A percentile compares a stretch with the other conserved stretches of the same genome.
Conservation (phyloP, 2,797 vertebrate genomes). For the Gymnothorax javanicus region DNA sequence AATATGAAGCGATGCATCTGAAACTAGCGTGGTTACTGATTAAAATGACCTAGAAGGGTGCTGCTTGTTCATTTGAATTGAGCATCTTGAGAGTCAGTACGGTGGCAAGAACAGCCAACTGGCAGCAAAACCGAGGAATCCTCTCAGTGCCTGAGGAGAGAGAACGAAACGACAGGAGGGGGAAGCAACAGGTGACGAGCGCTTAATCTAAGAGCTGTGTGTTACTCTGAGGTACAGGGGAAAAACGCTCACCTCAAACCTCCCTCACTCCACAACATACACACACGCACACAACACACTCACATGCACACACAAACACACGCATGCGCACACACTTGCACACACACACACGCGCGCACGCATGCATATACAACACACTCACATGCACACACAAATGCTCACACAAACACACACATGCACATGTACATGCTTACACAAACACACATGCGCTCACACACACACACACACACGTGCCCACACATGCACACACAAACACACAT, state of each 20-base stretch:
- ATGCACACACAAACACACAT: conserved; percentile 18
- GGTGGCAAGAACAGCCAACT: neutral
- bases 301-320: conserved; percentile 12
- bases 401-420: no score
- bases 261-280: neutral
- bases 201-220: neutral
- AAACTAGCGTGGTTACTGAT: neutral
- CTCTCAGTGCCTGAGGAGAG: neutral
- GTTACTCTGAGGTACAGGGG: neutral
- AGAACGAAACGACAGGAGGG: neutral
- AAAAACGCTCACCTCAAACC: neutral
- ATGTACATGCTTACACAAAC: no score
- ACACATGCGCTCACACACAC: neutral
- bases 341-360: no score
- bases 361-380: no score
- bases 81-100: neutral
- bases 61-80: neutral
- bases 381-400: no score
- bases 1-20: neutral
- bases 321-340: no score
- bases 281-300: neutral
- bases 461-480: neutral
- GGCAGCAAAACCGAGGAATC: neutral
- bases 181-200: conserved; percentile 27
- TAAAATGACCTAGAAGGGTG: neutral